Base-by-base conservation (phyloP, 2,888 invertebrate genomes). In the Drosophila eohydei region DNA sequence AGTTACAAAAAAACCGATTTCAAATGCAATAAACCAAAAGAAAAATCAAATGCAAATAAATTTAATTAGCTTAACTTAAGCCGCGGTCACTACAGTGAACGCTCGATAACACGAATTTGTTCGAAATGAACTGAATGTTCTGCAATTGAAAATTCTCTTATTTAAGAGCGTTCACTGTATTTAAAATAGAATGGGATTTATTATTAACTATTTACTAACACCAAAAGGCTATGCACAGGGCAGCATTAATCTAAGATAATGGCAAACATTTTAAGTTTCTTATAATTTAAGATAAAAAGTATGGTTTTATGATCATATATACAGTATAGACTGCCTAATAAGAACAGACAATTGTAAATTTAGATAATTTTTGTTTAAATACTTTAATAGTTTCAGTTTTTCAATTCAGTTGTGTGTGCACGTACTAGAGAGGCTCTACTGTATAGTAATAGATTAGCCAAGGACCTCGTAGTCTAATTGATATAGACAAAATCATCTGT, bases 21-120 rank as follows among this genome's bases (percentile, higher is more conserved):
- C 43, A 76, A 77, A 55, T 80, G 77, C 77, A 77, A 77, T 80
- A 80, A 76, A 71, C 38, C 61, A 58, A 50, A 50, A 38, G 51
- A 60, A 56, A 11, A 55, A 54, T 40, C 8, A 64, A 69, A 61
- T 41, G 3, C 26, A 21, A 71, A 63, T 40, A 43, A 71, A 65
- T 79, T 62, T 50, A 72, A 60, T 59, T 65, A 71, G 52, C 34
- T 60, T 64, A 66, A 65, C 16, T 34, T 50, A 50, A 50, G 50
- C 32, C n/a, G 16, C 30, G 48, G 3, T 36, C 32, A 55, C 50
- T 43, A 21, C 58, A 58, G 48, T 58, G 48, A 30, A 21, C 6
- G 38, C 38, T 58, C 48, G 21, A 30, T 14, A 21, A 8, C 3
- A 3, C 8, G 8, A 16, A 46, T n/a, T 7, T 3, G 4, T 7